Evolutionary conservation across 37 sponge, comb jelly and placozoan species (phyloP), one percentile per base, ranked within the genome.

Genomic region (Spongilla lacustris): DNA sequence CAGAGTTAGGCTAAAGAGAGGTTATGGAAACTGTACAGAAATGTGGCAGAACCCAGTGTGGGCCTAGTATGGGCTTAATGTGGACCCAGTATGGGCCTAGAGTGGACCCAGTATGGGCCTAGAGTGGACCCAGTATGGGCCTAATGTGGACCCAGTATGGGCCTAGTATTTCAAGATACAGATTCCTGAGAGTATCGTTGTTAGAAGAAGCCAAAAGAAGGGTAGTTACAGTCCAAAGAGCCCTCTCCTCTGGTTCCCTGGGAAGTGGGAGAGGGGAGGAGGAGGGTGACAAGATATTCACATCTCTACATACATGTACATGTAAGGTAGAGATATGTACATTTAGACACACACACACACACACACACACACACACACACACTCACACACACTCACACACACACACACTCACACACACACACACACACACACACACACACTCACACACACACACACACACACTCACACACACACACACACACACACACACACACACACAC

Each of bases 191-290:
- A 26, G 30, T 68, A 23, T 75, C 73, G 27, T 46, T 67, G 25
- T 81, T 67, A 31, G 81, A 84, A 27, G 92, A 76, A 41, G 84
- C 88, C 33, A 77, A 31, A 1, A 91, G 68, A 19, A 86, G 68
- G 68, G 83, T 82, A 25, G 86, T 72, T 0, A 86, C 76, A 74
- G 78, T 77, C 87, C 87, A 86, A 0, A 86, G 78, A 34, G 87
- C 87, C 36, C 73, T 78, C 24, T 31, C 22, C 71, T 91, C 91
- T 14, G 87, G 87, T 50, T 91, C 83, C 38, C 87, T 91, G 71
- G 1, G 11, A 58, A 58, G 41, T 9, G 6, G 6, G 41, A 6
- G 41, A 6, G 41, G 6, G 41, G 41, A 41, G 41, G 41, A 9
- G 41, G 41, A 41, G 41, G 41, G 41, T 3, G 41, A 6, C 6